phyloP scores from a whole-genome alignment of 1,140 invertebrate species.

The Euura saliciscinereae region DNA sequence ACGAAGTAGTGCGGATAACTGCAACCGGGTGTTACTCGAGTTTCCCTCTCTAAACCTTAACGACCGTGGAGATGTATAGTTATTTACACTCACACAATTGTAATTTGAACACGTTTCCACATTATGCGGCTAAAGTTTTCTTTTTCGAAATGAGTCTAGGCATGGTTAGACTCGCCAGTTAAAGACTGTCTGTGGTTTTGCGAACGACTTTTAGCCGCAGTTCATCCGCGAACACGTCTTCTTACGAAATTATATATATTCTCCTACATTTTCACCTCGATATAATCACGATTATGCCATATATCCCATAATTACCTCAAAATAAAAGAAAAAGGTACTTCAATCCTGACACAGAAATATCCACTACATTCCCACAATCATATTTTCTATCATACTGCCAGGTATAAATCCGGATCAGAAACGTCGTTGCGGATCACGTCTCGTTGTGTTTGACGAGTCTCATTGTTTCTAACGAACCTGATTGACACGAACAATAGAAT shows the following conservation, averaged over 20 bases:
- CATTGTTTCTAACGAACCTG: neutral
- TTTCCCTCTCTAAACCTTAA: neutral
- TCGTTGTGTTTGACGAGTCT: too few species aligned
- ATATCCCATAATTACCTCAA: too few species aligned
- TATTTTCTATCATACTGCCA: too few species aligned
- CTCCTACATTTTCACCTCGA: too few species aligned
- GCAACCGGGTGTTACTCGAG: neutral
- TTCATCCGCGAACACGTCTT: neutral
- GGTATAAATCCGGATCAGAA: too few species aligned
- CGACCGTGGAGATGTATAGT: neutral
- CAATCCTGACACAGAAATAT: too few species aligned
- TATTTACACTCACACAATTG: neutral
- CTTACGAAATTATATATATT: neutral
- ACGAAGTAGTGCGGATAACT: neutral
- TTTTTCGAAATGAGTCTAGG: neutral
- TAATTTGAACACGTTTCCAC: neutral
- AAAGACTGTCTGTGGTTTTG: neutral
- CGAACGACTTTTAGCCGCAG: neutral
- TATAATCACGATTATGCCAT: too few species aligned
- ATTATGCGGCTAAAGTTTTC: neutral
- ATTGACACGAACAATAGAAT: constrained; percentile 8
- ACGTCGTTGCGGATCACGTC: too few species aligned
- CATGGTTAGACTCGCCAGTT: too few species aligned
- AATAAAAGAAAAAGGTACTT: too few species aligned
- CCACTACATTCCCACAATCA: too few species aligned